Evolutionary conservation across 2,113 vertebrate species (phyloP).

Genomic region (Channa argus): DNA sequence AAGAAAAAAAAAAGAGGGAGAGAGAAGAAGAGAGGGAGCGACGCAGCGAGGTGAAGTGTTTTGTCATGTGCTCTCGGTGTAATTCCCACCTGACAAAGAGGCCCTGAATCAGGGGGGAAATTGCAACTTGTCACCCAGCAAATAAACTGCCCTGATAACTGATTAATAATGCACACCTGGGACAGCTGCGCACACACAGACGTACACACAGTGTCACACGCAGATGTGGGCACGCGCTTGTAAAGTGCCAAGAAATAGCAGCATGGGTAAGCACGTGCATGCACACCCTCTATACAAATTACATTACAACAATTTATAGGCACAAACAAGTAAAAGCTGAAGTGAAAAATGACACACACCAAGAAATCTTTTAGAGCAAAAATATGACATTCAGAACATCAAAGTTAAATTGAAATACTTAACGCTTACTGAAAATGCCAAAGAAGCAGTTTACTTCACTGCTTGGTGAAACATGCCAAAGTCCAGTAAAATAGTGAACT

Average conservation of each 20-base stretch:
- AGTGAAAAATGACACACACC: no score
- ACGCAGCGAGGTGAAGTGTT: constrained; percentile 91
- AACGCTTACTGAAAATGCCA: no score
- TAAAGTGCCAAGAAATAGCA: constrained; percentile 36
- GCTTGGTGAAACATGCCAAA: no score
- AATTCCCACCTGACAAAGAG: constrained; percentile 99
- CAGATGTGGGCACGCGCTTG: constrained; percentile 46
- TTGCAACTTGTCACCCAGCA: constrained; percentile 99
- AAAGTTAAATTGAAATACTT: no score
- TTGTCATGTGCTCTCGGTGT: constrained; percentile 96
- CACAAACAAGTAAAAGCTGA: no score
- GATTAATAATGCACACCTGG: constrained; percentile 99
- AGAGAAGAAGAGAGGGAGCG: constrained; percentile 51
- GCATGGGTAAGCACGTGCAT: not conserved
- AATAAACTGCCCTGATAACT: constrained; percentile 98
- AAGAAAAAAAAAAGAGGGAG: constrained; percentile 38
- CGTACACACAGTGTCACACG: constrained; percentile 22
- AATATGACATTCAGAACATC: no score
- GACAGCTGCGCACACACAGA: constrained; percentile 88
- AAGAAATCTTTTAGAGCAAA: no score
- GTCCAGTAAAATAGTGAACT: no score
- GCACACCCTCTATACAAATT: not conserved
- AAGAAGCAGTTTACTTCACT: no score
- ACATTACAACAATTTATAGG: no score
- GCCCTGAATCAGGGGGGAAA: constrained; percentile 96